These are phyloP conservation scores for Uropetala carovei DNA, from an alignment of 2,888 invertebrate genomes.

Conservation along the genomic window DNA sequence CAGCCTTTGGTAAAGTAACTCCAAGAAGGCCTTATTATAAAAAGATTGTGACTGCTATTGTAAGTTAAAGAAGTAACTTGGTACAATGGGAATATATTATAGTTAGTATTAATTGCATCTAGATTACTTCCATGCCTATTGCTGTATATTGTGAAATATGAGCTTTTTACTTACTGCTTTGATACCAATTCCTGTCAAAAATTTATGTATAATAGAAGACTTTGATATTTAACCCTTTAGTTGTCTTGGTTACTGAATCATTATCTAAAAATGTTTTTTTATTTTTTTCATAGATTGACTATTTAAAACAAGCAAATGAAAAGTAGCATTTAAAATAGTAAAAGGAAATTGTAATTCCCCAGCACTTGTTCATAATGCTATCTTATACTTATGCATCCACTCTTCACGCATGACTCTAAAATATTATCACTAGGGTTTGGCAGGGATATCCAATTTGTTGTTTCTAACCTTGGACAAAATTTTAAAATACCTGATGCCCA, in stretches of 20 bases:
- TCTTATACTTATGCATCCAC: neutral
- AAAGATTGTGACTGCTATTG: neutral
- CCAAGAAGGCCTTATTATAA: neutral
- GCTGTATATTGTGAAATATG: neutral
- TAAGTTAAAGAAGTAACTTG: neutral
- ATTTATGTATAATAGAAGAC: neutral
- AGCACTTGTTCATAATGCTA: neutral
- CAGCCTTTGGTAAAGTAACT: neutral
- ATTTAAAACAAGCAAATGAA: neutral
- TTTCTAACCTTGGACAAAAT: neutral
- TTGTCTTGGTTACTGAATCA: neutral
- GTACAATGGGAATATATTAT: neutral
- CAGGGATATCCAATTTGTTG: slow-evolving; percentile 29
- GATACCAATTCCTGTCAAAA: neutral
- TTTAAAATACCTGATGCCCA: neutral
- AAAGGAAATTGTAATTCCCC: neutral
- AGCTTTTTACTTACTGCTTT: neutral
- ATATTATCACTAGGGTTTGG: slow-evolving; percentile 23
- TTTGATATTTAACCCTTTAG: neutral
- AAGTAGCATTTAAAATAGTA: neutral
- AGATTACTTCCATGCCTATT: neutral
- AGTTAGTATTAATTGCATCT: neutral
- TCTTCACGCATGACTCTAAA: neutral
- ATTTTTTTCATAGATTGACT: neutral
- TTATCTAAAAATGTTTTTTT: neutral